A percentile compares a stretch with the other conserved stretches of the same genome.
Conservation (phyloP, 2,797 vertebrate species). For the Macrochelys suwanniensis region DNA sequence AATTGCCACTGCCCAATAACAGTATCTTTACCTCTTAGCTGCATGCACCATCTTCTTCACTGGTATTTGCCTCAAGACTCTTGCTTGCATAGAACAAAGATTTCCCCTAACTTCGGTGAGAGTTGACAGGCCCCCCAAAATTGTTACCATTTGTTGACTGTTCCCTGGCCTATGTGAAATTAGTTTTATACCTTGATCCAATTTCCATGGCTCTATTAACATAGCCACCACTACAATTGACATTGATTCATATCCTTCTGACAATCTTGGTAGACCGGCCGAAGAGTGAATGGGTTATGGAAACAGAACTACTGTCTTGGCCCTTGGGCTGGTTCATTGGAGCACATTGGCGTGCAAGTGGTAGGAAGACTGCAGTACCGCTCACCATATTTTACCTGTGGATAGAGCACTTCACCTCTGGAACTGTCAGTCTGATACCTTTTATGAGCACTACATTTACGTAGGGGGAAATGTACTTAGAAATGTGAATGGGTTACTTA, state of each 20-base stretch:
- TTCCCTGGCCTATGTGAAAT: neutral
- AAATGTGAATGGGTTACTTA: fast-evolving
- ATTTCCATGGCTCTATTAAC: neutral
- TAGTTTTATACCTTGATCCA: neutral
- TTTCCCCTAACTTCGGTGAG: neutral
- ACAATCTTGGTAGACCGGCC: neutral
- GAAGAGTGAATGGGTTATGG: neutral
- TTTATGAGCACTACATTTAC: neutral
- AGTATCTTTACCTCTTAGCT: neutral
- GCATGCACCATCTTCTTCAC: neutral
- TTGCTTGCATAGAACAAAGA: neutral
- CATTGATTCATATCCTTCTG: neutral
- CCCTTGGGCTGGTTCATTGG: neutral
- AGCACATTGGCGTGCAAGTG: fast-evolving
- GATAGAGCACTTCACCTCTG: neutral
- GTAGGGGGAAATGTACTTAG: neutral
- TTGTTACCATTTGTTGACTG: neutral
- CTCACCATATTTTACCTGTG: neutral
- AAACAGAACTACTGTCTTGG: no score
- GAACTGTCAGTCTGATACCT: fast-evolving
- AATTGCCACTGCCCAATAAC: neutral
- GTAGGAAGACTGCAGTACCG: fast-evolving
- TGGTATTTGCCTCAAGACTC: neutral
- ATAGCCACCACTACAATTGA: neutral
- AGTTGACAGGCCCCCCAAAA: neutral